phyloP scores from a whole-genome alignment of 2,113 vertebrate genomes.

The Tyrannus savana region DNA sequence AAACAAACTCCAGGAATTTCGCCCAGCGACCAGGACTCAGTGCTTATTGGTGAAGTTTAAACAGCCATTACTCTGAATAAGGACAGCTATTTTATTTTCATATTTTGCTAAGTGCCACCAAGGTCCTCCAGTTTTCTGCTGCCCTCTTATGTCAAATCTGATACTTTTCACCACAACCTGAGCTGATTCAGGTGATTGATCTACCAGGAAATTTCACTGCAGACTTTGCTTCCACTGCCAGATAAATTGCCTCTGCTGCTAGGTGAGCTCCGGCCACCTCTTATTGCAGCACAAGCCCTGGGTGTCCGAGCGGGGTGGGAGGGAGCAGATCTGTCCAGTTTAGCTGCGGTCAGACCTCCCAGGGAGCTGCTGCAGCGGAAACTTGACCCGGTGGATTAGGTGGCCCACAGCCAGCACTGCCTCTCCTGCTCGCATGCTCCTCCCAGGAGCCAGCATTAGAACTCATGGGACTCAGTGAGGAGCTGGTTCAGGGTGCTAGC shows the following conservation, averaged over 20 bases:
- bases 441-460: rapidly evolving
- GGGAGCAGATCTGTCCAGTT: not conserved
- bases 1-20: not conserved
- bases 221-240: not conserved
- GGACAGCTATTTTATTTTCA: not conserved
- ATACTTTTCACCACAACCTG: not conserved
- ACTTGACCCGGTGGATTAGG: not conserved
- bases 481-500: not conserved
- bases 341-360: not conserved
- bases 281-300: not conserved
- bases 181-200: not conserved
- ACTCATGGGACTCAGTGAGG: not conserved
- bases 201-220: not conserved
- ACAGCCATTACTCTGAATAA: not conserved
- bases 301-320: rapidly evolving
- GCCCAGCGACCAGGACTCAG: not conserved
- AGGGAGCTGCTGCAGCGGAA: not conserved
- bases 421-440: not conserved
- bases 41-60: not conserved
- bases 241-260: not conserved
- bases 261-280: not conserved
- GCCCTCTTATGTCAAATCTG: not conserved
- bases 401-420: not conserved
- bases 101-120: not conserved
- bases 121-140: not conserved